These are phyloP conservation scores for Scaptomyza graminum DNA, from an alignment of 1,140 invertebrate species.

Conservation along the genomic window DNA sequence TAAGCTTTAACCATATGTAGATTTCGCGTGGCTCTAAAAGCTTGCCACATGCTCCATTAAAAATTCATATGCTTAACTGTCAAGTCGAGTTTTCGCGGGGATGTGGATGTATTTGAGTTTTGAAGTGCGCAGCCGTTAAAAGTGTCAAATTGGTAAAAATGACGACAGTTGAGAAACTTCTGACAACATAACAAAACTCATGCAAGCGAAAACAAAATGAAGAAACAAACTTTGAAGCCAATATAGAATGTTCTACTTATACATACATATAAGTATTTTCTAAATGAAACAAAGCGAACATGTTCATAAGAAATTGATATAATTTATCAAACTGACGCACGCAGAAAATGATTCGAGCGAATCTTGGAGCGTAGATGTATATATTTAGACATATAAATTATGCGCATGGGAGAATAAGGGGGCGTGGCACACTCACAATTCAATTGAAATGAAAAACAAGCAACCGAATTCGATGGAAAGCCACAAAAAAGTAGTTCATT, in stretches of 20 bases:
- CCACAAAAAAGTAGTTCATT: conserved; percentile 74
- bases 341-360: conserved; percentile 40
- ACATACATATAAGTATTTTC: conserved; percentile 8
- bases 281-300: background rate
- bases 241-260: conserved; percentile 16
- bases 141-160: conserved; percentile 79
- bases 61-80: conserved; percentile 76
- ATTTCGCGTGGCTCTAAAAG: conserved; percentile 39
- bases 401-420: conserved; percentile 16
- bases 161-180: conserved; percentile 37
- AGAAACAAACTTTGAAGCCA: conserved; percentile 72
- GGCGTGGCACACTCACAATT: conserved; percentile 66
- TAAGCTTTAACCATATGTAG: conserved; percentile 50
- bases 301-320: conserved; percentile 80
- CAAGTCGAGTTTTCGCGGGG: conserved; percentile 25
- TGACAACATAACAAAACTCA: conserved; percentile 35
- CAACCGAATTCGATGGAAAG: conserved; percentile 36
- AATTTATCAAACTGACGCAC: conserved; percentile 78
- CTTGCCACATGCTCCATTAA: conserved; percentile 69
- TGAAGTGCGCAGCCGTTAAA: conserved; percentile 73
- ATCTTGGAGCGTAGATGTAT: conserved; percentile 4
- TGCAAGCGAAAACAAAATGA: conserved; percentile 7
- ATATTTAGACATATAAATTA: conserved; percentile 67
- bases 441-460: conserved; percentile 58
- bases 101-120: conserved; percentile 66